Evolutionary conservation across 2,113 vertebrate species (phyloP), one percentile per base, ranked within the genome.

Genomic region (Trinectes maculatus): DNA sequence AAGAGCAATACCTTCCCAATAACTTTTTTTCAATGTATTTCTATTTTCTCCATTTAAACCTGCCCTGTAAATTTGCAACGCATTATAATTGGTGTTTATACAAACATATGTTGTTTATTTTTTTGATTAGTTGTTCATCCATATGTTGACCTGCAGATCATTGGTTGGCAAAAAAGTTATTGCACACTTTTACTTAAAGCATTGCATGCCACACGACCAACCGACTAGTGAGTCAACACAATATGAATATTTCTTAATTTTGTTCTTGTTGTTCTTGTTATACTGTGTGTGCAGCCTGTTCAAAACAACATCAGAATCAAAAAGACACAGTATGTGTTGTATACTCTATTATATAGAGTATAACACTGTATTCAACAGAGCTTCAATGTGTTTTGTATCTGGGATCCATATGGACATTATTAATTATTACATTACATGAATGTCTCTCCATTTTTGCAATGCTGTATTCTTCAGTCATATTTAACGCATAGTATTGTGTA

Each of bases 251-350:
- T 54, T 39, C 9, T 51, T 57, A 16, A 16, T 16, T 42, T 21
- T 47, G 12, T n/a, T 43, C 15, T 33, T 49, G 26, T 18, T 29
- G 44, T 25, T 60, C 12, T 18, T 24, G 16, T 40, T 37, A 29
- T 22, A 13, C 8, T 58, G 39, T 26, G 3, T 40, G 28, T 58
- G 15, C 21, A 58, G 39, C 24, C 22, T 13, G 6, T 48, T 53
- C 34, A 28, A 70, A 69, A 48, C 46, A 34, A 12, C 51, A 51
- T 52, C 31, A 24, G 22, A 49, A 43, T 49, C 15, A 75, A 22
- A 34, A 55, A n/a, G 12, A 49, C 19, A 36, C 31, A 25, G 24
- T 36, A 15, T 49, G 11, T 51, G 22, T 8, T 37, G 28, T 22
- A 28, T 15, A 42, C 43, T 16, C 24, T 13, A 3, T 56, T 24